Evolutionary conservation across 2,888 invertebrate genomes (phyloP).

Genomic region (Emesis castigata): DNA sequence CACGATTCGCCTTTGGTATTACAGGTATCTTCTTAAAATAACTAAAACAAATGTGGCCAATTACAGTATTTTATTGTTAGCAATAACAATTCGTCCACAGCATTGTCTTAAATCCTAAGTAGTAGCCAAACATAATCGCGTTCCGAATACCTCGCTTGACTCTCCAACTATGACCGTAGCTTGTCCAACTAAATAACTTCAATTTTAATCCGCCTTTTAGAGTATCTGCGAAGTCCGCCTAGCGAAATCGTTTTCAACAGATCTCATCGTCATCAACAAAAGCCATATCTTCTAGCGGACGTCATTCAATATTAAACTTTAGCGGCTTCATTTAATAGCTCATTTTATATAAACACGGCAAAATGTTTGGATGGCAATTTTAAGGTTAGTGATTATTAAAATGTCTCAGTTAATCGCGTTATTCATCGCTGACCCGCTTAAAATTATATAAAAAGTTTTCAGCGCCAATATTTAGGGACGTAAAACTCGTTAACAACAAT

Average conservation of each 20-base stretch:
- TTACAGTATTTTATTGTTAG: no score
- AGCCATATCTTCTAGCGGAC: neutral
- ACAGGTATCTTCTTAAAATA: no score
- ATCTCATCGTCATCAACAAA: neutral
- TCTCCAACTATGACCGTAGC: neutral
- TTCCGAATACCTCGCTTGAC: neutral
- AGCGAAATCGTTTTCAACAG: neutral
- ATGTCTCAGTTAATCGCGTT: conserved; percentile 32
- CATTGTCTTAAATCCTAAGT: no score
- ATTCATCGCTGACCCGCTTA: conserved; percentile 30
- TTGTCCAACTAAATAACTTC: neutral
- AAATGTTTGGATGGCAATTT: neutral
- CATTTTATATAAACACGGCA: neutral
- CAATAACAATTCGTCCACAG: no score
- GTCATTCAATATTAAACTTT: neutral
- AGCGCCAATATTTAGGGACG: neutral
- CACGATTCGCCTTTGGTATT: no score
- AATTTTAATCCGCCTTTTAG: conserved; percentile 2
- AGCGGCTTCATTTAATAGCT: neutral
- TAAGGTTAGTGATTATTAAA: conserved; percentile 25
- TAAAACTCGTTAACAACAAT: neutral
- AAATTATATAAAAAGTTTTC: conserved; percentile 27
- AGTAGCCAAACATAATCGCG: no score
- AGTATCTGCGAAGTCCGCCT: neutral
- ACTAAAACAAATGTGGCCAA: no score